phyloP scores from a whole-genome alignment of 2,113 vertebrate species.

The Pongo pygmaeus region DNA sequence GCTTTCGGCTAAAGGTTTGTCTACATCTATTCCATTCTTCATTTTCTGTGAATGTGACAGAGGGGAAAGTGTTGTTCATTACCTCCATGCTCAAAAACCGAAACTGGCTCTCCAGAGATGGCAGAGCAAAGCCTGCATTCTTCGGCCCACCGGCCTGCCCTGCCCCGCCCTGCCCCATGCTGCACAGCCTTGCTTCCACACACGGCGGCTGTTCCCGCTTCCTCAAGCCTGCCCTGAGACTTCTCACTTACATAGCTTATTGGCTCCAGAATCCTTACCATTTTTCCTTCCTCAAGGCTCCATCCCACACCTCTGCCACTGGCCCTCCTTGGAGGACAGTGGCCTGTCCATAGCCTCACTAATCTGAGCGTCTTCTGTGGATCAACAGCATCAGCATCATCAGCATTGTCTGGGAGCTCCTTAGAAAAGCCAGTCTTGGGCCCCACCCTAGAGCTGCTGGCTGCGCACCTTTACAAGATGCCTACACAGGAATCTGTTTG shows the following conservation, averaged over 20 bases:
- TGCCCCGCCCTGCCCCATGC: fast-evolving
- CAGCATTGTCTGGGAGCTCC: background rate
- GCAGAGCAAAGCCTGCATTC: fast-evolving
- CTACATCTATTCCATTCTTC: background rate
- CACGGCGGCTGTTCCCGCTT: background rate
- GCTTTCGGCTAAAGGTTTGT: conserved; percentile 97
- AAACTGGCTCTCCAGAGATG: background rate
- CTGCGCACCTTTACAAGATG: background rate
- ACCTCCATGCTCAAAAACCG: fast-evolving
- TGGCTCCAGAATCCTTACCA: background rate
- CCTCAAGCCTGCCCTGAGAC: background rate
- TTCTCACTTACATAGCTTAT: background rate
- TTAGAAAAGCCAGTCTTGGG: background rate
- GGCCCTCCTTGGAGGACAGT: background rate
- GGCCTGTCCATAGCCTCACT: fast-evolving
- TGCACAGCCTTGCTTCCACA: fast-evolving
- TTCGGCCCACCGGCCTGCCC: background rate
- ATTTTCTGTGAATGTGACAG: background rate
- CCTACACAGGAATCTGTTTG: background rate
- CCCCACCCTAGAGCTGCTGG: background rate
- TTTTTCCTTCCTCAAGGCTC: background rate
- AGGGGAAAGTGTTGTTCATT: fast-evolving
- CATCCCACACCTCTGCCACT: background rate
- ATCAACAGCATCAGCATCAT: too few relatives aligned
- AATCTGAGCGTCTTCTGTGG: fast-evolving